phyloP scores from a whole-genome alignment of 2,113 vertebrate species.

The Pholis gunnellus region DNA sequence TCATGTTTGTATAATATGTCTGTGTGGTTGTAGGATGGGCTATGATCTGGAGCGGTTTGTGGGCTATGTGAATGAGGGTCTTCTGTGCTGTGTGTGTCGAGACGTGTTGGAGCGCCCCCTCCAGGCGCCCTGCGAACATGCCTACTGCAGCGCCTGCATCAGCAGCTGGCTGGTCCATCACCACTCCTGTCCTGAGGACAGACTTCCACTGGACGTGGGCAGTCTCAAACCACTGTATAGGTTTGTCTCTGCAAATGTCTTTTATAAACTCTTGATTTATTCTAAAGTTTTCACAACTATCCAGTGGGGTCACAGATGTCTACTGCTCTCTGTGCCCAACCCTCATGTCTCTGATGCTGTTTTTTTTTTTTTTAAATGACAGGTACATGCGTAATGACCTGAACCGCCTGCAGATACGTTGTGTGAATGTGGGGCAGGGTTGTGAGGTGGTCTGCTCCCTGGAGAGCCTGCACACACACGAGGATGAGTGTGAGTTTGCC shows the following conservation, averaged over 20 bases:
- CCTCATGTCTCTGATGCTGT: background rate
- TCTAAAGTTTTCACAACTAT: background rate
- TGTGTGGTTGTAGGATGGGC: conserved; percentile 84
- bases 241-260: conserved; percentile 67
- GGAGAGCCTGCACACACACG: conserved; percentile 88
- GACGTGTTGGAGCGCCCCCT: conserved; percentile 89
- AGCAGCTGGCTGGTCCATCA: conserved; percentile 90
- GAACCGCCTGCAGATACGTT: conserved; percentile 89
- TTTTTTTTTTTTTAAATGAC: conserved; percentile 14
- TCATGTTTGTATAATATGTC: background rate
- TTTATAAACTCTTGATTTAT: background rate
- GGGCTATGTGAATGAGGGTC: conserved; percentile 91
- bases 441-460: conserved; percentile 90
- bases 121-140: conserved; percentile 93
- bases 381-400: conserved; percentile 95
- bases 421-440: conserved; percentile 85
- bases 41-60: conserved; percentile 92
- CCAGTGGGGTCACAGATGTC: background rate
- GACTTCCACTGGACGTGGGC: conserved; percentile 84
- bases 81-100: conserved; percentile 91
- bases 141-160: conserved; percentile 90
- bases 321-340: background rate
- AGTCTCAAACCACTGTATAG: conserved; percentile 88
- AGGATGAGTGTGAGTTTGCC: conserved; percentile 89
- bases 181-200: conserved; percentile 90